Evolutionary conservation across 2,888 invertebrate genomes (phyloP).

Genomic region (Leptopilina myrica): DNA sequence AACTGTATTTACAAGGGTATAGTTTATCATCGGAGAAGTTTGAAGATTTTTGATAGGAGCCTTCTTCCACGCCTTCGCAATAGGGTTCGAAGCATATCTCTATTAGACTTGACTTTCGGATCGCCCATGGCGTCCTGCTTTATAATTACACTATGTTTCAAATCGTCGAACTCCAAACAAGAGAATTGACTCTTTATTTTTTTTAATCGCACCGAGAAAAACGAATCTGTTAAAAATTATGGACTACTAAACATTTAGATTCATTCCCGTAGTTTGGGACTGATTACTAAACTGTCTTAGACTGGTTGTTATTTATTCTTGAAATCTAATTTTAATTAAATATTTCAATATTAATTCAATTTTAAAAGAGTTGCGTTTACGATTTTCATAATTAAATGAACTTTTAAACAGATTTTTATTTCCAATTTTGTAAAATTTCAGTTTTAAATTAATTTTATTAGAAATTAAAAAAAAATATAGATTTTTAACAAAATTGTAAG

Average conservation of each 20-base stretch:
- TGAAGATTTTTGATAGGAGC: conserved; percentile 46
- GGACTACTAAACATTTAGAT: background rate
- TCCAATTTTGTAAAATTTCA: too few relatives aligned
- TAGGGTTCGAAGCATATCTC: conserved; percentile 56
- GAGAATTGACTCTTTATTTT: background rate
- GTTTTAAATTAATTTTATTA: too few relatives aligned
- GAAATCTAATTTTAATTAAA: too few relatives aligned
- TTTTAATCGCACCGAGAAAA: background rate
- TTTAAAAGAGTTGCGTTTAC: too few relatives aligned
- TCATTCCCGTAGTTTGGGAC: too few relatives aligned
- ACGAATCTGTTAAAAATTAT: background rate
- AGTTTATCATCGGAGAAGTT: background rate
- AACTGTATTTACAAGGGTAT: background rate
- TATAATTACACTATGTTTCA: conserved; percentile 47
- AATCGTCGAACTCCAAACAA: conserved; percentile 41
- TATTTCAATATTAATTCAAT: too few relatives aligned
- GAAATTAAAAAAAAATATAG: too few relatives aligned
- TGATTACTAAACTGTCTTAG: too few relatives aligned
- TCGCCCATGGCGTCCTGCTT: conserved; percentile 54
- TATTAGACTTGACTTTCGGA: conserved; percentile 58
- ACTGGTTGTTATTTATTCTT: too few relatives aligned
- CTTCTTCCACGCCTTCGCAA: conserved; percentile 42
- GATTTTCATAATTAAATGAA: too few relatives aligned
- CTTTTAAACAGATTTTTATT: too few relatives aligned
- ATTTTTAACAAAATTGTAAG: too few relatives aligned